phyloP scores from a whole-genome alignment of 2,888 invertebrate species.

The Latheticus oryzae region DNA sequence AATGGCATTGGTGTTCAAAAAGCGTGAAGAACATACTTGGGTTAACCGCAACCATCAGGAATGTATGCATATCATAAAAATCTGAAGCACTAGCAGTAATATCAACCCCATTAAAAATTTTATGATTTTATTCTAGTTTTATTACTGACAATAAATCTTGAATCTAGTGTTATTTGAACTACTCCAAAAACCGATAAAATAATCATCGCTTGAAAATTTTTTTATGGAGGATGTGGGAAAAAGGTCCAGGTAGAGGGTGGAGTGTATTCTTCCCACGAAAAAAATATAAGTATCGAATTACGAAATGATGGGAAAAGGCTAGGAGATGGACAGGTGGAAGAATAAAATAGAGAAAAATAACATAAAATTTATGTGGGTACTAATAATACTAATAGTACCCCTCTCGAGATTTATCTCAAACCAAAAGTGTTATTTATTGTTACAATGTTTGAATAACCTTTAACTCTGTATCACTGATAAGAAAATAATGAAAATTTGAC shows the following conservation, averaged over 20 bases:
- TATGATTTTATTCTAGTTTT: no score
- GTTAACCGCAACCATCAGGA: constrained; percentile 57
- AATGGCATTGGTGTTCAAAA: constrained; percentile 56
- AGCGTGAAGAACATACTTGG: constrained; percentile 57
- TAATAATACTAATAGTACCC: no score
- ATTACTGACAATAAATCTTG: constrained; percentile 23
- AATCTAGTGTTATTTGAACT: constrained; percentile 7
- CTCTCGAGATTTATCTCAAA: no score
- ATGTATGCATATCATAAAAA: constrained; percentile 41
- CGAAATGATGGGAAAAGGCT: constrained; percentile 29
- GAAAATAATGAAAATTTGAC: no score
- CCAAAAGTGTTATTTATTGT: no score
- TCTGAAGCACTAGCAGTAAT: no score
- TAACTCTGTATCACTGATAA: no score
- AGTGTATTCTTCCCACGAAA: constrained; percentile 14
- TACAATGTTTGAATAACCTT: no score
- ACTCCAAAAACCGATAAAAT: constrained; percentile 14
- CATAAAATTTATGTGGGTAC: no score
- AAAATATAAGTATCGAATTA: constrained; percentile 16
- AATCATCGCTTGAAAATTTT: constrained; percentile 5
- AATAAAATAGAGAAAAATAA: no score
- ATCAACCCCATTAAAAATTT: no score
- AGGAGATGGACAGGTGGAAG: constrained; percentile 29
- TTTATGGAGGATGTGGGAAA: no score
- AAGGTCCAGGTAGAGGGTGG: constrained; percentile 6